These are phyloP conservation scores for Formica exsecta DNA, from an alignment of 1,140 invertebrate genomes.

Conservation along the genomic window DNA sequence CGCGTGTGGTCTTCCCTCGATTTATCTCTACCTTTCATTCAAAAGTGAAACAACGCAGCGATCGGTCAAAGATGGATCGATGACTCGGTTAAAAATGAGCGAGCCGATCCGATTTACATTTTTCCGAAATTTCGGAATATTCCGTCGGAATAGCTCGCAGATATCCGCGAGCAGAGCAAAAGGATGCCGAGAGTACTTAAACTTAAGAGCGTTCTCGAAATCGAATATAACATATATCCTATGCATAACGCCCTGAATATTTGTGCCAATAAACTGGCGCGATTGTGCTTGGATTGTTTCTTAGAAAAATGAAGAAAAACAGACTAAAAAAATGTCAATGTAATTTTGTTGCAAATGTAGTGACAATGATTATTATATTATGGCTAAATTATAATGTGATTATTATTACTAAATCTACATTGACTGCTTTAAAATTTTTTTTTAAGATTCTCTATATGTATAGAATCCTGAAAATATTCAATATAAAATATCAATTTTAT, in stretches of 20 bases:
- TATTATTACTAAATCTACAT: background rate
- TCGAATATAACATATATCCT: constrained; percentile 1
- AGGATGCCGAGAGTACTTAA: background rate
- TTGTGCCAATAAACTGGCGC: background rate
- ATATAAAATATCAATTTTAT: background rate
- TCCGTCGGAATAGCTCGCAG: background rate
- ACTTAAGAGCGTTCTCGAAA: background rate
- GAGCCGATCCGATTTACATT: constrained; percentile 18
- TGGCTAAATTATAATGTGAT: background rate
- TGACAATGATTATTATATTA: too few relatives aligned
- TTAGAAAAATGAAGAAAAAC: background rate
- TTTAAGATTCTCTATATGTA: background rate
- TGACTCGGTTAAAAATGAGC: constrained; percentile 42
- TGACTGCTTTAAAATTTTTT: too few relatives aligned
- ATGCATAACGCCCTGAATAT: constrained; percentile 44
- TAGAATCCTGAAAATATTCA: background rate
- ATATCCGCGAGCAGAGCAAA: background rate
- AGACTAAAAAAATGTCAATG: background rate
- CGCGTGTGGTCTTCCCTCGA: constrained; percentile 36
- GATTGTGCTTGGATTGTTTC: background rate
- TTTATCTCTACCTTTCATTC: constrained; percentile 58
- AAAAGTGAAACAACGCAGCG: background rate
- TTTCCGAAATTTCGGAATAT: constrained; percentile 28
- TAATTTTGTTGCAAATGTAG: background rate
- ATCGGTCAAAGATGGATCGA: constrained; percentile 66